A percentile compares a stretch with the other conserved stretches of the same genome.
These are phyloP conservation scores for Stramonita haemastoma DNA, from an alignment of 2,888 invertebrate genomes.

Conservation along the genomic window DNA sequence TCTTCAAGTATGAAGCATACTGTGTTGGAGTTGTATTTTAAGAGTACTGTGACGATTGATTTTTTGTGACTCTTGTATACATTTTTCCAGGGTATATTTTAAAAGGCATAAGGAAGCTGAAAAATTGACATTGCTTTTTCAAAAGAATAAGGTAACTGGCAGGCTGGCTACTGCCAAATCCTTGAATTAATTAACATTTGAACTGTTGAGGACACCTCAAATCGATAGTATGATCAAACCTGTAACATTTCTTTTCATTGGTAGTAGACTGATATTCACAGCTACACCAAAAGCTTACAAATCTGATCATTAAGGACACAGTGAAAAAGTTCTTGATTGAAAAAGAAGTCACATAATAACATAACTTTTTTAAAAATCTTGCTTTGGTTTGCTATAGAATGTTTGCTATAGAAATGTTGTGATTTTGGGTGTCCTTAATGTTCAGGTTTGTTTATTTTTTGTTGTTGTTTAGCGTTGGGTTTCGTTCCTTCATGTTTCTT, in stretches of 20 bases:
- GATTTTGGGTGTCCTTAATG: constrained; percentile 22
- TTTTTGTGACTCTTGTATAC: too few relatives aligned
- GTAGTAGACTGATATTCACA: not conserved
- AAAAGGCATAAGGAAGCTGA: not conserved
- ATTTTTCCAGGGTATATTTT: constrained; percentile 11
- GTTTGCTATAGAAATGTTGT: too few relatives aligned
- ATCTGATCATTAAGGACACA: constrained; percentile 34
- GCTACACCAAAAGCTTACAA: not conserved
- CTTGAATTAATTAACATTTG: not conserved
- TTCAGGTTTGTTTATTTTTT: not conserved
- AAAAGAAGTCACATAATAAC: not conserved
- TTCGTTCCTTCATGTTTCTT: not conserved
- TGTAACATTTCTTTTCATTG: too few relatives aligned
- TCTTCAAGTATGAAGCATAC: too few relatives aligned
- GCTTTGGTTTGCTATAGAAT: too few relatives aligned
- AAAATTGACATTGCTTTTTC: not conserved
- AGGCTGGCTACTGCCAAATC: not conserved
- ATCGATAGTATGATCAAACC: not conserved
- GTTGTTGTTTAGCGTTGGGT: not conserved
- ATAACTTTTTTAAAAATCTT: not conserved
- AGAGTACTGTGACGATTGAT: too few relatives aligned
- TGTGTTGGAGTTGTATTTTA: too few relatives aligned
- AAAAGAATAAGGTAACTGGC: constrained; percentile 17
- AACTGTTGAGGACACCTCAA: constrained; percentile 30
- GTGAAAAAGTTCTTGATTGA: not conserved